Evolutionary conservation across 2,113 vertebrate genomes (phyloP).

Genomic region (Hipposideros armiger): DNA sequence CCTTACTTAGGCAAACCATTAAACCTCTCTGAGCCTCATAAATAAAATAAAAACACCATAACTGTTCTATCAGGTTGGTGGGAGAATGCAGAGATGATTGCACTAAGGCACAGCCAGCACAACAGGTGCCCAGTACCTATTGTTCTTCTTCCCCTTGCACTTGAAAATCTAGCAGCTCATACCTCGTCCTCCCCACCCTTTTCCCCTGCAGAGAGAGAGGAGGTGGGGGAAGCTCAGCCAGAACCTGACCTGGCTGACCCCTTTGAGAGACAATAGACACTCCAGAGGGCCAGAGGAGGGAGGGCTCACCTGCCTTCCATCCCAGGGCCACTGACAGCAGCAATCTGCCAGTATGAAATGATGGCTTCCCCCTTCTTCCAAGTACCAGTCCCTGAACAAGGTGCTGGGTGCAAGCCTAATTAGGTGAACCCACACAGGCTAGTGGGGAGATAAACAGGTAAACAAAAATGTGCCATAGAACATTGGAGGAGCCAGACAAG

Average conservation of each 20-base stretch:
- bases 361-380: background rate
- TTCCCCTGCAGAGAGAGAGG: background rate
- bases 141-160: background rate
- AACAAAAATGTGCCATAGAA: background rate
- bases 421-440: background rate
- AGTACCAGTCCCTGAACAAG: background rate
- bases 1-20: background rate
- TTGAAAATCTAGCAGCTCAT: background rate
- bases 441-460: background rate
- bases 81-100: background rate
- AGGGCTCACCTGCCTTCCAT: background rate
- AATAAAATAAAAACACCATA: background rate
- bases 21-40: background rate
- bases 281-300: background rate
- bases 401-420: background rate
- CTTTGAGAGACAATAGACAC: background rate
- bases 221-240: rapidly evolving
- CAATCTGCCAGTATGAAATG: background rate
- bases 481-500: background rate
- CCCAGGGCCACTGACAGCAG: rapidly evolving
- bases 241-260: background rate
- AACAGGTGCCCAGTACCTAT: background rate
- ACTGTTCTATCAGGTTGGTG: background rate
- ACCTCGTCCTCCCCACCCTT: background rate
- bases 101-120: background rate